phyloP scores from a whole-genome alignment of 1,140 invertebrate species.

The Drosophila baimaii region DNA sequence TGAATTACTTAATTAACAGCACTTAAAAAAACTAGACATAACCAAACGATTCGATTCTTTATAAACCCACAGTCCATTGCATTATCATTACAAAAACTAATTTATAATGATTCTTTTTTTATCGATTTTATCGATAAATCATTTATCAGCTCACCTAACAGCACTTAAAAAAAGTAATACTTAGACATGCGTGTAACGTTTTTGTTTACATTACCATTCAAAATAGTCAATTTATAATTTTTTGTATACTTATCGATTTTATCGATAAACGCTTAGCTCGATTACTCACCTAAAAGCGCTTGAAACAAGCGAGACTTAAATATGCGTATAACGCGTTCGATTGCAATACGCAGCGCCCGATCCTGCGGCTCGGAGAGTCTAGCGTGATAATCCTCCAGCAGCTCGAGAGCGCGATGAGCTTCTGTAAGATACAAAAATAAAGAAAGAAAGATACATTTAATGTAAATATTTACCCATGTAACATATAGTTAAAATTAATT shows the following conservation, averaged over 20 bases:
- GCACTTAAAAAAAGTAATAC: too few relatives aligned
- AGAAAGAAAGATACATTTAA: not conserved
- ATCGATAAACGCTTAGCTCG: not conserved
- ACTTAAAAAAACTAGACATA: too few relatives aligned
- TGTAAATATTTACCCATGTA: not conserved
- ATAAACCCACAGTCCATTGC: too few relatives aligned
- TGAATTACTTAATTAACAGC: too few relatives aligned
- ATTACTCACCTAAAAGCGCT: slow-evolving; percentile 95
- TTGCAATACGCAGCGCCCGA: slow-evolving; percentile 96
- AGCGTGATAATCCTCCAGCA: slow-evolving; percentile 98
- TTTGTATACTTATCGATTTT: not conserved
- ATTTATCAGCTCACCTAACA: too few relatives aligned
- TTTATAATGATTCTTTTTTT: too few relatives aligned
- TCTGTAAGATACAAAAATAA: slow-evolving; percentile 88
- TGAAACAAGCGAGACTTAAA: slow-evolving; percentile 99
- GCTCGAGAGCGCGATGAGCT: slow-evolving; percentile 97
- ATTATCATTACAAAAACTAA: too few relatives aligned
- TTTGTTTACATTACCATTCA: too few relatives aligned
- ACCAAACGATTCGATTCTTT: too few relatives aligned
- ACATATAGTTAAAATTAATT: too few relatives aligned
- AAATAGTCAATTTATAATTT: not conserved
- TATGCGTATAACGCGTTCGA: slow-evolving; percentile 98
- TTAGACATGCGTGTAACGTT: too few relatives aligned
- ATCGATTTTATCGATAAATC: too few relatives aligned
- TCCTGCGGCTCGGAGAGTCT: slow-evolving; percentile 96